Base-by-base conservation (phyloP, 2,113 vertebrate species). In the Notothenia coriiceps region DNA sequence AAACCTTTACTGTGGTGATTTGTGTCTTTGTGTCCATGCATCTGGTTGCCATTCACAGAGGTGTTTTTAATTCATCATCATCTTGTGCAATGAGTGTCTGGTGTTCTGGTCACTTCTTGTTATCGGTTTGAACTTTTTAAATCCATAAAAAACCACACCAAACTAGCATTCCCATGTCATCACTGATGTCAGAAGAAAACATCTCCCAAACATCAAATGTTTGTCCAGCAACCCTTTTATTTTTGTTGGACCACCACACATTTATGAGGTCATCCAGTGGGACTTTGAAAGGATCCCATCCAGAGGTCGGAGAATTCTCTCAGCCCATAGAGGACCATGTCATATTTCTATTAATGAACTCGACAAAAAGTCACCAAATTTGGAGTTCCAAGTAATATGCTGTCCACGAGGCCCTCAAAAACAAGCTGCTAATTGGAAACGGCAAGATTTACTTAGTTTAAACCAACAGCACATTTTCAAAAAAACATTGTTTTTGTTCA, bases 251-350 rank as follows among this genome's bases (percentile, higher is more conserved):
- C 59, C 44, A 33, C 46, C 10, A 13, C 17, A 59, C 49, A 69
- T 79, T 69, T 66, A 76, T 80, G n/a, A 61, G 43, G 56, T 62
- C 69, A 47, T 61, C 43, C 52, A 61, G 47, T 57, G 61, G 72
- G 55, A 62, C 33, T 72, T 46, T 77, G 13, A 73, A 63, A 63
- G 20, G 18, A 73, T 68, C n/a, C 1, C 25, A 62, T 80, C 17
- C 46, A 57, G 46, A 49, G 40, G 22, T 55, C 9, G 4, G 5
- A 22, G 46, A 13, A 33, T 80, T 68, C 73, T 64, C 29, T 51
- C 44, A 61, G 56, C 15, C 49, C 33, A 9, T 6, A 29, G 14
- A 62, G 10, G 22, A 46, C 47, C 14, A 1, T n/a, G n/a, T 57
- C 5, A 10, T 69, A 49, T 35, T 25, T 68, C 10, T 13, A 18